A percentile compares a stretch with the other conserved stretches of the same genome.
Evolutionary conservation across 2,888 invertebrate genomes (phyloP).

Genomic region (Morpho achilles): DNA sequence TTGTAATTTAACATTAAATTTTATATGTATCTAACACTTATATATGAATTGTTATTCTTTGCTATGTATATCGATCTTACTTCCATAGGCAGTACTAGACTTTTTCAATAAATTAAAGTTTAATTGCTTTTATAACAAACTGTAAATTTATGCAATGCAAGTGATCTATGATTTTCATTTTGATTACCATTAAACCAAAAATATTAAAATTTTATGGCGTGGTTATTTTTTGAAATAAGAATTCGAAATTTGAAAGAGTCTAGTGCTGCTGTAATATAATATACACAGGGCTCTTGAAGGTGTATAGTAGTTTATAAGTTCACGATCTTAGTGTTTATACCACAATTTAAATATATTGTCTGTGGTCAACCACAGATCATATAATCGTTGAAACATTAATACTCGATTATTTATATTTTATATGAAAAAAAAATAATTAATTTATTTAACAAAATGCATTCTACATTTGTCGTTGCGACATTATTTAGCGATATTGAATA

Average conservation of each 20-base stretch:
- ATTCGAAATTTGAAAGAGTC: not conserved
- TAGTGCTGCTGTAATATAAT: constrained; percentile 39
- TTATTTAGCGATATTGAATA: constrained; percentile 47
- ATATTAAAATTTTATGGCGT: no score
- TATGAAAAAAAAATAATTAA: constrained; percentile 64
- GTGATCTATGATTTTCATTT: no score
- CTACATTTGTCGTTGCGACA: constrained; percentile 67
- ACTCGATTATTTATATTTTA: constrained; percentile 77
- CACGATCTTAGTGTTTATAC: constrained; percentile 47
- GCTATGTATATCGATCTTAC: constrained; percentile 29
- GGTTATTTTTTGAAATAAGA: no score
- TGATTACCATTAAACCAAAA: no score
- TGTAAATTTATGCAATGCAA: no score
- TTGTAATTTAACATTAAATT: constrained; percentile 41
- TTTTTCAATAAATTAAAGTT: constrained; percentile 8
- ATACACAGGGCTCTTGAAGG: constrained; percentile 59
- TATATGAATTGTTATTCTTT: constrained; percentile 44
- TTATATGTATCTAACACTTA: constrained; percentile 40
- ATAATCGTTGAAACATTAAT: constrained; percentile 74
- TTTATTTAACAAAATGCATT: constrained; percentile 50
- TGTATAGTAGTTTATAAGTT: constrained; percentile 43
- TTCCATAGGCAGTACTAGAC: constrained; percentile 21
- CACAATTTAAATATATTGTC: constrained; percentile 48
- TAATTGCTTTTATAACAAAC: not conserved
- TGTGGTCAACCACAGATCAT: constrained; percentile 67